Percentiles rank a stretch among this genome's conserved stretches.
Evolutionary conservation across 2,888 invertebrate species (phyloP).

Genomic region (Hemicrepidius hirtus): DNA sequence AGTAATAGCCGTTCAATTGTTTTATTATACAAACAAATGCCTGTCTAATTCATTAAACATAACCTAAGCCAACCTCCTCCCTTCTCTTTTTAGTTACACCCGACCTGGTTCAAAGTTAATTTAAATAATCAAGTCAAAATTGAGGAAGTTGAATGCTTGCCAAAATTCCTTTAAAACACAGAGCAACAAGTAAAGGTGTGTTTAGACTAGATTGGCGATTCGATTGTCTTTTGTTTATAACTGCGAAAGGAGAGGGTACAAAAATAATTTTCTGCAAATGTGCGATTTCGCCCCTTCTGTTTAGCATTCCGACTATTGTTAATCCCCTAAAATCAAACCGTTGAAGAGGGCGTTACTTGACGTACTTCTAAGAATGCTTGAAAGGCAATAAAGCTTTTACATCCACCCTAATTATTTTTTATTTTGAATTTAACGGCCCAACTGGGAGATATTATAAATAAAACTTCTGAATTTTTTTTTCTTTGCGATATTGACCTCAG

Average conservation of each 20-base stretch:
- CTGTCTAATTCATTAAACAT: conserved; percentile 15
- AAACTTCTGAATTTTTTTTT: too few species aligned
- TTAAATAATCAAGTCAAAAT: background rate
- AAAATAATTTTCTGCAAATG: background rate
- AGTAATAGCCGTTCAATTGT: conserved; percentile 24
- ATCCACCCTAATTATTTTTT: background rate
- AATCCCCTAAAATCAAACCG: background rate
- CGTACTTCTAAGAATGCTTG: conserved; percentile 6
- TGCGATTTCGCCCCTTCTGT: background rate
- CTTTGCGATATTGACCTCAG: too few species aligned
- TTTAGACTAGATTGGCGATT: background rate
- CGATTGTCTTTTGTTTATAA: background rate
- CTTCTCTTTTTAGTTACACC: conserved; percentile 19
- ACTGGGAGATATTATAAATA: too few species aligned
- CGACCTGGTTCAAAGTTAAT: conserved; percentile 6
- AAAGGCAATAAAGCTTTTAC: conserved; percentile 1
- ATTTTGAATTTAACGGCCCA: background rate
- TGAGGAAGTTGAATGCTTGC: conserved; percentile 8
- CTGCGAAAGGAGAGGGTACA: too few species aligned
- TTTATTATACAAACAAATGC: background rate
- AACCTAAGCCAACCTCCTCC: conserved; percentile 20
- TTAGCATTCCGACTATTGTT: background rate
- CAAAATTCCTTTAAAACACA: background rate
- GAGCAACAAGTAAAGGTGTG: background rate
- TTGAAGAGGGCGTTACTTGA: conserved; percentile 16